Conservation (phyloP, 2,797 vertebrate genomes). For the Microctenopoma stevenorrisi region DNA sequence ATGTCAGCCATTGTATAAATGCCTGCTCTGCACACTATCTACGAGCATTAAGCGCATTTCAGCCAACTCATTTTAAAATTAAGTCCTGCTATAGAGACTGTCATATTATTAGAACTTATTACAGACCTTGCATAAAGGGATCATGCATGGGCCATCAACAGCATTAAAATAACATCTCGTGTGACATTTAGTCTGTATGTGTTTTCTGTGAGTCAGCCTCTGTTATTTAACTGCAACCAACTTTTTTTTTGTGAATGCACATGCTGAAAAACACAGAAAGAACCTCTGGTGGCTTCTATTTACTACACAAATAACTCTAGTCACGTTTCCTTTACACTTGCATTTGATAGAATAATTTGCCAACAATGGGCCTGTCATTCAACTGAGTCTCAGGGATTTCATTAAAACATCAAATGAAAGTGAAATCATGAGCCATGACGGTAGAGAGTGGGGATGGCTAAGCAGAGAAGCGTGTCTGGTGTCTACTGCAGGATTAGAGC, state of each 20-base stretch:
- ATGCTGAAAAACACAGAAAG: conserved; percentile 34
- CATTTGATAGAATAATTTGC: conserved; percentile 81
- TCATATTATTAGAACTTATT: conserved; percentile 35
- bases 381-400: conserved; percentile 78
- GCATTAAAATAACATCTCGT: conserved; percentile 6
- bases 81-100: conserved; percentile 31
- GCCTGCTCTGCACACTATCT: conserved; percentile 36
- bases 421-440: conserved; percentile 84
- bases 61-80: conserved; percentile 52
- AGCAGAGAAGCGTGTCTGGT: conserved; percentile 77
- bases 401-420: conserved; percentile 86
- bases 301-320: conserved; percentile 68
- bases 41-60: conserved; percentile 51
- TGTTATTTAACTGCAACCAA: conserved; percentile 32
- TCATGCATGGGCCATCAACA: conserved; percentile 25
- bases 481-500: conserved; percentile 83
- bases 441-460: conserved; percentile 75
- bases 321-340: conserved; percentile 70
- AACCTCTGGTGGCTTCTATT: conserved; percentile 54
- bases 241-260: conserved; percentile 24
- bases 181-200: conserved; percentile 8
- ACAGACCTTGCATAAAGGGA: conserved; percentile 27
- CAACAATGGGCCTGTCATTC: conserved; percentile 79
- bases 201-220: conserved; percentile 28
- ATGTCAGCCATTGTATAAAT: conserved; percentile 42